Base-by-base conservation (phyloP, 1,140 invertebrate species). In the Akabosia matsudoensis region DNA sequence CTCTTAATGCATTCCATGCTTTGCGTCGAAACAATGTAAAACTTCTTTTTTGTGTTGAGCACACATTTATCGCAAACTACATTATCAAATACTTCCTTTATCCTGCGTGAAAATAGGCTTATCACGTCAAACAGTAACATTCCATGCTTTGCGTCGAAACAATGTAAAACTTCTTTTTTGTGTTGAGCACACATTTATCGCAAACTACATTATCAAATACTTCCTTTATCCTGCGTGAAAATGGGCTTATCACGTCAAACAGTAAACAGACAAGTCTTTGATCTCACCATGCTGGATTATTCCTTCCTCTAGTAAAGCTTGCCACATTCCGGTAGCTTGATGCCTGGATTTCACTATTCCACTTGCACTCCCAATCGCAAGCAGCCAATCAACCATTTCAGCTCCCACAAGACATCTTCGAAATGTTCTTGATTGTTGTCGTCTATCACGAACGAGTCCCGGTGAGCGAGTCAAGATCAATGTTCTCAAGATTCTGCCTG, bases 321-420 rank as follows among this genome's bases (percentile, higher is more conserved):
- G 93, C 91, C 92, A 94, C 89, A 94, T 93, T 30, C 90, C 91
- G 22, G 90, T 89, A 31, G 92, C 92, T 81, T 93, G 91, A 75
- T 89, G 88, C 74, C 92, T 85, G n/a, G 90, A 90, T 75, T 86
- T 85, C 7, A 87, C 85, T 85, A 86, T 70, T 87, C 87, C 79
- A 70, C 74, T 81, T 88, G 83, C 75, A 84, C 85, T 79, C 56
- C 78, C 80, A 70, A 82, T 76, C 18, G 83, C 78, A 78, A 92
- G 83, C 31, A 94, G 83, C 92, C 93, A 94, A 83, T 93, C 92
- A 0, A 92, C 91, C 83, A 94, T 88, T 83, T 94, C 93, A 30
- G 70, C 70, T 51, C 70, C 70, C 7, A 72, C 70, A 84, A 89
- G 85, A 80, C 87, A 88, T 72, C 84, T 79, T 3, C 85, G 80